Percentiles rank a stretch among this genome's conserved stretches.
phyloP scores from a whole-genome alignment of 1,140 invertebrate species.

The Brachionus asplanchnoidis region DNA sequence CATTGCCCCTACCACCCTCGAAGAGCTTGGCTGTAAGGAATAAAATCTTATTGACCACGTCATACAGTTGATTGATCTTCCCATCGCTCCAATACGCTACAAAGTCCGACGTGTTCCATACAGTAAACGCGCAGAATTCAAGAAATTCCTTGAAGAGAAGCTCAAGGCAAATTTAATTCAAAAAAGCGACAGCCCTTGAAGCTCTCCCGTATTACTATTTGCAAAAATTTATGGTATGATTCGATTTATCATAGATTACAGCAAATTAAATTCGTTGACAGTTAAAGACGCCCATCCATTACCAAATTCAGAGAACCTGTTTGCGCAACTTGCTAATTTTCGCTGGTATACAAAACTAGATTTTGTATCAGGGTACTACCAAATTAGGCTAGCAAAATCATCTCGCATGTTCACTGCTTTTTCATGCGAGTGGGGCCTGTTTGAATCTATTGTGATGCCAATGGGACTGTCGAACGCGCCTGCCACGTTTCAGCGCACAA shows the following conservation, averaged over 20 bases:
- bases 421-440: not conserved
- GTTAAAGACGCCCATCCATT: not conserved
- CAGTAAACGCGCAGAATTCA: not conserved
- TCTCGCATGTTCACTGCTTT: not conserved
- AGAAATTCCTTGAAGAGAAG: not conserved
- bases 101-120: not conserved
- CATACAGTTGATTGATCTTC: no score
- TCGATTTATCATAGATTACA: no score
- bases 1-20: no score
- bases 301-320: not conserved
- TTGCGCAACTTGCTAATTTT: not conserved
- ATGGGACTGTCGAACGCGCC: not conserved
- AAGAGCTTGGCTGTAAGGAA: no score
- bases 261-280: not conserved
- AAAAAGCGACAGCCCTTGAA: not conserved
- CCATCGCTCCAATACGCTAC: not conserved
- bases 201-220: not conserved
- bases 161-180: not conserved
- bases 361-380: not conserved
- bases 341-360: not conserved
- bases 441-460: conserved; percentile 44
- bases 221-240: no score
- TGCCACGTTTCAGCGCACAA: no score
- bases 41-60: no score
- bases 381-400: not conserved